Base-by-base conservation (phyloP, 2,888 invertebrate genomes). In the Caradrina clavipalpis region DNA sequence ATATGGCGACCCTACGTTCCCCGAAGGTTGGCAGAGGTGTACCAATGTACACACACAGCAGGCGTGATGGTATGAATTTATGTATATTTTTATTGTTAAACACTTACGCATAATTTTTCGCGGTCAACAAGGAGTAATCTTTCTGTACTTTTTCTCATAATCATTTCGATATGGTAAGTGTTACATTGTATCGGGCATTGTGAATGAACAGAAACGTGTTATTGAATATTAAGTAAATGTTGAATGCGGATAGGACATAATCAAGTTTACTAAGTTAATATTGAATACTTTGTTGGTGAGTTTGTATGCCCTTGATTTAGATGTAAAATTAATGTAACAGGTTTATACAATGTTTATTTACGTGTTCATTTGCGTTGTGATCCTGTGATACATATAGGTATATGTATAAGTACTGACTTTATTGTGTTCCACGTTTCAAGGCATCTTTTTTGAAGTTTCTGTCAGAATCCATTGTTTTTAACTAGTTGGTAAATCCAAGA, bases 181-280 rank as follows among this genome's bases (percentile, higher is more conserved):
- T 10, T 22, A 50, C 42, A 42, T n/a, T 22, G 22, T 31, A 13
- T 21, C 6, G 3, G 13, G 15, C 17, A 15, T 56, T 39, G 1
- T 39, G 21, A 17, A 22, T 56, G 31, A 57, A 45, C n/a, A 53
- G 26, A 1, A 42, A 56, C 22, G 19, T 35, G 56, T 31, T 31
- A 11, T n/a, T 54, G 31, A 13, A 31, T 31, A 53, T 35, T 45
- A 67, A 35, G 15, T 35, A 7, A 22, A 54, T 54, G 22, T 53
- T 45, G 22, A 35, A 35, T 45, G 53, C 10, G 3, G 11, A 35
- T 67, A 13, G 13, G 22, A 67, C 21, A 21, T 39, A 5, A 60
- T 72, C 39, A 60, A 39, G 35, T 26, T 39, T 3, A 21, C n/a
- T 6, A 11, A 47, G 39, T 53, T 47, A 49, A 47, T 47, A 53